A percentile compares a stretch with the other conserved stretches of the same genome.
phyloP scores from a whole-genome alignment of 92 coral and sea anemone species.

The Epizoanthus stellaris region DNA sequence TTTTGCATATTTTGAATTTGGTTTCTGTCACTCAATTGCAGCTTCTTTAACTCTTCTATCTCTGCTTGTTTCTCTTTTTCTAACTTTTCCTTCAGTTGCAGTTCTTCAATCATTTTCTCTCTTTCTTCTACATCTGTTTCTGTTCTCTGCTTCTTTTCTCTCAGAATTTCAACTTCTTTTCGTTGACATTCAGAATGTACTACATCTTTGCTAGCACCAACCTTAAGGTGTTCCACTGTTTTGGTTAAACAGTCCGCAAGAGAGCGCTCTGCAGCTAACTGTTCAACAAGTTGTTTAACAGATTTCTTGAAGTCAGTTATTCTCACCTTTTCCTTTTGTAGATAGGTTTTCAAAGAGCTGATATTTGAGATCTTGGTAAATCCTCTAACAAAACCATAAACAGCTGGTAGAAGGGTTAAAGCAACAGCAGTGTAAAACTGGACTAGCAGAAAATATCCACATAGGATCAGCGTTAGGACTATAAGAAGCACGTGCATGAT shows the following conservation, averaged over 20 bases:
- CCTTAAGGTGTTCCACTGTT: conserved; percentile 1
- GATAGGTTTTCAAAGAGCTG: not conserved
- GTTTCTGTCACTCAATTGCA: conserved; percentile 50
- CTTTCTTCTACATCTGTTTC: conserved; percentile 48
- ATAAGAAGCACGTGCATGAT: not conserved
- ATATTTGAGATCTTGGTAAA: not conserved
- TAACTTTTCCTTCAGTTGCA: conserved; percentile 48
- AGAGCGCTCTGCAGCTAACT: conserved; percentile 25
- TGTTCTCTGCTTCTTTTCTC: conserved; percentile 42
- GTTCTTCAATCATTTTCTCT: conserved; percentile 56
- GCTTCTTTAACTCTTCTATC: conserved; percentile 38
- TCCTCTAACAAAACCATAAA: conserved; percentile 16
- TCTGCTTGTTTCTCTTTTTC: conserved; percentile 47
- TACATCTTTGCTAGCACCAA: conserved; percentile 1
- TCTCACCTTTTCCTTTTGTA: conserved; percentile 16
- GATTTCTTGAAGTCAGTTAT: not conserved
- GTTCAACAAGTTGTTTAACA: conserved; percentile 3
- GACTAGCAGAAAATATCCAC: conserved; percentile 7
- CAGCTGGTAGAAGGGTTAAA: conserved; percentile 11
- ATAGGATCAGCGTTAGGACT: not conserved
- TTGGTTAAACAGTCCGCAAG: conserved; percentile 30
- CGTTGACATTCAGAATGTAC: not conserved
- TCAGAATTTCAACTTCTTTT: conserved; percentile 22
- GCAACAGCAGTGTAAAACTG: not conserved
- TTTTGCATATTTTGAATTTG: conserved; percentile 48